Conservation (phyloP, 2,888 invertebrate genomes). For the Hirtodrosophila histrioides region DNA sequence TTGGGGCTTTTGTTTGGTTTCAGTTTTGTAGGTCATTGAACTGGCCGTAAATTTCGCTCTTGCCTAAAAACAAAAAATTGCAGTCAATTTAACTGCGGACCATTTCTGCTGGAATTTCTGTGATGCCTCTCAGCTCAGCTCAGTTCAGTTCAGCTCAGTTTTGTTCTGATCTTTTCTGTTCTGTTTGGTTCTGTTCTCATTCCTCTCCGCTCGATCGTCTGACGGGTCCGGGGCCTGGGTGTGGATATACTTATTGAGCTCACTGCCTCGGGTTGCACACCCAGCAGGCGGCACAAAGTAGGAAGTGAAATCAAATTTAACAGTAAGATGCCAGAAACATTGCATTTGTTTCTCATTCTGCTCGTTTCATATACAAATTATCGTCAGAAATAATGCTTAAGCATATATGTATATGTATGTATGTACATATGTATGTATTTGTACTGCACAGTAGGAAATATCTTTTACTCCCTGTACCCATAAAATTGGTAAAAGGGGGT, state of each 20-base stretch:
- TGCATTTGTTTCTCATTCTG: too few species aligned
- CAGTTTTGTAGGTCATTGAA: conserved; percentile 72
- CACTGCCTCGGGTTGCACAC: too few species aligned
- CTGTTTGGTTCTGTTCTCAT: not conserved
- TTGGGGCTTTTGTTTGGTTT: conserved; percentile 72
- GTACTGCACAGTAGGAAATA: too few species aligned
- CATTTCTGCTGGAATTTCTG: conserved; percentile 59
- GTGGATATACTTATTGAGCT: not conserved
- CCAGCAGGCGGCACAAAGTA: conserved; percentile 5
- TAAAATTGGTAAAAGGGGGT: too few species aligned
- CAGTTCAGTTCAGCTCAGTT: conserved; percentile 2
- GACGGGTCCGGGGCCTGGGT: not conserved
- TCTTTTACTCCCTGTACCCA: too few species aligned
- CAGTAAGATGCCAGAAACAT: not conserved
- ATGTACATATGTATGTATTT: too few species aligned
- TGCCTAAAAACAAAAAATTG: conserved; percentile 79
- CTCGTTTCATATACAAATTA: too few species aligned
- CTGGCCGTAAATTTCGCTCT: conserved; percentile 59
- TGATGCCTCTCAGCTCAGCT: conserved; percentile 14
- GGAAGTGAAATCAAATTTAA: conserved; percentile 14
- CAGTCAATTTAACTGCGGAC: conserved; percentile 68
- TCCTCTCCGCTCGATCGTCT: not conserved
- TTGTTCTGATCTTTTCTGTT: conserved; percentile 2
- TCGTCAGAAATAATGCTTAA: too few species aligned
- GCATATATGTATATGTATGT: too few species aligned